A percentile compares a stretch with the other conserved stretches of the same genome.
Conservation (phyloP, 1,140 invertebrate species). For the Heterodera carotae region DNA sequence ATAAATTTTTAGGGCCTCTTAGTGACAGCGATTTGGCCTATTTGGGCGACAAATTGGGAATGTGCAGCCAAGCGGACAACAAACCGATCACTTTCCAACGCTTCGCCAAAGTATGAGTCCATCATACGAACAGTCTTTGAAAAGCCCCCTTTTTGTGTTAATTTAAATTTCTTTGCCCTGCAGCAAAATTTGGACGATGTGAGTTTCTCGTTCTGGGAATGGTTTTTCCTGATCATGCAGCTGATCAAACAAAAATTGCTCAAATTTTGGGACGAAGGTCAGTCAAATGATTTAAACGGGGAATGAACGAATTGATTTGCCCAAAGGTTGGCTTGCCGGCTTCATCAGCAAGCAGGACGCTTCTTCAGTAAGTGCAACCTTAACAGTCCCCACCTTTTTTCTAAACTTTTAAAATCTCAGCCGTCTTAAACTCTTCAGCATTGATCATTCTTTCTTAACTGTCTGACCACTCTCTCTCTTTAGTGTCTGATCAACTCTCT, state of each 20-base stretch:
- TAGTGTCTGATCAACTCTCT: no score
- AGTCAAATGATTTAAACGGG: constrained; percentile 22
- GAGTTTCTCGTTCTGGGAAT: constrained; percentile 65
- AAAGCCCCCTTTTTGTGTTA: no score
- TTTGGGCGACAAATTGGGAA: constrained; percentile 58
- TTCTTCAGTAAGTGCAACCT: constrained; percentile 27
- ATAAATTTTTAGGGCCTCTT: constrained; percentile 32
- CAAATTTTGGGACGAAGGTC: constrained; percentile 65
- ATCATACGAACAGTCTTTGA: no score
- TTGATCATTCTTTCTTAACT: no score
- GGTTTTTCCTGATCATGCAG: constrained; percentile 66
- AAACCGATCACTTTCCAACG: constrained; percentile 64
- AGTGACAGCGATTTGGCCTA: constrained; percentile 58
- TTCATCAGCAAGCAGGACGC: constrained; percentile 65
- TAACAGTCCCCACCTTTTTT: not conserved
- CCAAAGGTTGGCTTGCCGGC: constrained; percentile 61
- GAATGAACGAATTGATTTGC: constrained; percentile 30
- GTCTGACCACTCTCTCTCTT: no score
- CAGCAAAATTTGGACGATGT: constrained; percentile 64
- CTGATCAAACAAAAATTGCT: constrained; percentile 64
- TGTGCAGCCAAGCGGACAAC: constrained; percentile 49
- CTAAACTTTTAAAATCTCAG: no score
- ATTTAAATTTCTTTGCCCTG: not conserved
- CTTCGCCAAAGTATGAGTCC: constrained; percentile 58
- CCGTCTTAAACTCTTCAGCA: no score